Evolutionary conservation across 2,888 invertebrate species (phyloP).

Genomic region (Subacronicta megacephala): DNA sequence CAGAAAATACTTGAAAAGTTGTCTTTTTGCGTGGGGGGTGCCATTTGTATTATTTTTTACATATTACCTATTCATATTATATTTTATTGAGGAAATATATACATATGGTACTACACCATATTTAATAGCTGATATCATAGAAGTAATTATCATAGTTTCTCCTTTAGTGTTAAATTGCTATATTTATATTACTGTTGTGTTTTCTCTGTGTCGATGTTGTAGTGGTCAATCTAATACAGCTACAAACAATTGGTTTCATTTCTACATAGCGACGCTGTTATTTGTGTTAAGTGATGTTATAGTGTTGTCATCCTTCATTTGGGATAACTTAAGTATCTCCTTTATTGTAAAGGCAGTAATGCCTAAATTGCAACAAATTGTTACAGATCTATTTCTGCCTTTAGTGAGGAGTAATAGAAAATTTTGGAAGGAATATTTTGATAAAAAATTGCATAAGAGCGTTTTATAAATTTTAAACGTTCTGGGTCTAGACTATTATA

Average conservation of each 20-base stretch:
- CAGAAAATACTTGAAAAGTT: constrained; percentile 16
- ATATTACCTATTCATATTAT: constrained; percentile 27
- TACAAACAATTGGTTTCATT: background rate
- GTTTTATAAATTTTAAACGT: background rate
- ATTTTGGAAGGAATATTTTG: background rate
- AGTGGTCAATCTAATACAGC: constrained; percentile 3
- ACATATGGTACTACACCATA: background rate
- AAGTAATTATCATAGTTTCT: constrained; percentile 11
- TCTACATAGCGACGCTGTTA: constrained; percentile 3
- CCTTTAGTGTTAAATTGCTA: constrained; percentile 33
- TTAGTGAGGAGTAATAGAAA: constrained; percentile 3
- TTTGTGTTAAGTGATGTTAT: constrained; percentile 6
- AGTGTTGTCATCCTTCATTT: constrained; percentile 8
- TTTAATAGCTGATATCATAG: constrained; percentile 19
- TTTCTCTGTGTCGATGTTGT: constrained; percentile 25
- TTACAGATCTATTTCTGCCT: constrained; percentile 2
- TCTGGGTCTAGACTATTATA: too few relatives aligned
- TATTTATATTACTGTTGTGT: constrained; percentile 21
- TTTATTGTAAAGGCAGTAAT: background rate
- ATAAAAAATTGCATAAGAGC: background rate
- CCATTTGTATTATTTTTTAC: constrained; percentile 19
- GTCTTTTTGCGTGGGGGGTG: constrained; percentile 25
- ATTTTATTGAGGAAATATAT: constrained; percentile 8
- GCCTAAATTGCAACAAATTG: constrained; percentile 12
- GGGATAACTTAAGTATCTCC: constrained; percentile 11